Evolutionary conservation across 2,888 invertebrate species (phyloP).

Genomic region (Drosophila cognata): DNA sequence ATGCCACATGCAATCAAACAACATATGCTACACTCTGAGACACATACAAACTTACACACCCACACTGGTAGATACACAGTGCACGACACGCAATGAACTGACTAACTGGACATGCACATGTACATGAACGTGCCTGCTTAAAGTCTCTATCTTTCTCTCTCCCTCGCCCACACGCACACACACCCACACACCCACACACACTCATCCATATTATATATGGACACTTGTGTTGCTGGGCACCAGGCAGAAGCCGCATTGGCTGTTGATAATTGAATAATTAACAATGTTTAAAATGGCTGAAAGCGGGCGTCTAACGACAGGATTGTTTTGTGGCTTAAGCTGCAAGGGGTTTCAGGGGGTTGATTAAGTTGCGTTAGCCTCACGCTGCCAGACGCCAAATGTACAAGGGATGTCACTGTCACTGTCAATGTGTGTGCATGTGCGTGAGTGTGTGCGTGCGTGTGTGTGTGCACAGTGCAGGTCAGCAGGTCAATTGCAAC

Average conservation of each 20-base stretch:
- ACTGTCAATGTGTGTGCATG: background rate
- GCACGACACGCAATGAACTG: slow-evolving; percentile 62
- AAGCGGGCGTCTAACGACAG: slow-evolving; percentile 46
- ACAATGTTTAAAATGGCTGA: slow-evolving; percentile 75
- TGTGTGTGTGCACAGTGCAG: slow-evolving; percentile 40
- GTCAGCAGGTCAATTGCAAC: slow-evolving; percentile 79
- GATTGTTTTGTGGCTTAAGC: background rate
- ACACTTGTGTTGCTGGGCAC: slow-evolving; percentile 27
- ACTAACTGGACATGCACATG: slow-evolving; percentile 57
- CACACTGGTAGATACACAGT: slow-evolving; percentile 37
- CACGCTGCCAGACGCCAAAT: slow-evolving; percentile 13
- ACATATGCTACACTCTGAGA: slow-evolving; percentile 65
- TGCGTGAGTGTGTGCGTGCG: background rate
- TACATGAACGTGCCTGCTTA: slow-evolving; percentile 29
- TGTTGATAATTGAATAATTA: slow-evolving; percentile 81
- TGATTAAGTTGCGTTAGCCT: slow-evolving; percentile 8
- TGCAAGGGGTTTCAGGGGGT: background rate
- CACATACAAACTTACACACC: slow-evolving; percentile 5
- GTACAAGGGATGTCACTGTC: slow-evolving; percentile 5
- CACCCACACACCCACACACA: slow-evolving; percentile 6
- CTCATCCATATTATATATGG: slow-evolving; percentile 26
- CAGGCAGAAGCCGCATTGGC: slow-evolving; percentile 56
- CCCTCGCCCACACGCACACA: no score
- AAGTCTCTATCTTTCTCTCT: slow-evolving; percentile 4
- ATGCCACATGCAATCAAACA: slow-evolving; percentile 71